phyloP scores from a whole-genome alignment of 2,888 invertebrate genomes.

The Pilophorus perplexus region DNA sequence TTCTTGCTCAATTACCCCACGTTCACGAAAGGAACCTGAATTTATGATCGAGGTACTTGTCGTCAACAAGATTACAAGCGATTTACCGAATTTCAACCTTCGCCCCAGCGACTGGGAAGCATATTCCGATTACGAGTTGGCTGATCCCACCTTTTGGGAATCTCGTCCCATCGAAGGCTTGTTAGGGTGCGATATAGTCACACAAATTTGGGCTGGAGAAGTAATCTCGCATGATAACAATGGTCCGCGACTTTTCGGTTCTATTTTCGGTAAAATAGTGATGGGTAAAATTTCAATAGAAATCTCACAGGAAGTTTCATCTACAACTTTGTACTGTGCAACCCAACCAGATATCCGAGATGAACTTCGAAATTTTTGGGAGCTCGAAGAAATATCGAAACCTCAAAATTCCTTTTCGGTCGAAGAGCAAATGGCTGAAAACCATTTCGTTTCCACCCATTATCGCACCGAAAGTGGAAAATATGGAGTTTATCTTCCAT shows the following conservation, averaged over 20 bases:
- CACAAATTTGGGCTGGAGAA: background rate
- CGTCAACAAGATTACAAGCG: background rate
- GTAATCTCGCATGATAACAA: background rate
- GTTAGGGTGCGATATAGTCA: conserved; percentile 12
- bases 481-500: conserved; percentile 35
- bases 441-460: conserved; percentile 38
- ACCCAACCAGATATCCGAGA: background rate
- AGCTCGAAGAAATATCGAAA: conserved; percentile 26
- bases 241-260: background rate
- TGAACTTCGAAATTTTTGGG: conserved; percentile 31
- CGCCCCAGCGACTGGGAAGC: background rate
- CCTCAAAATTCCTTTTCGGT: background rate
- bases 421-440: conserved; percentile 32
- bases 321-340: background rate
- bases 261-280: no score
- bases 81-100: background rate
- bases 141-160: conserved; percentile 5
- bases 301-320: no score
- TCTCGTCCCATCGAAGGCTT: background rate
- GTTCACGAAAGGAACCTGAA: background rate
- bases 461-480: conserved; percentile 32
- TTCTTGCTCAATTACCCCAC: background rate
- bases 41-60: background rate
- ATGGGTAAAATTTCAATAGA: no score
- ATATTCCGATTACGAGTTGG: conserved; percentile 1